Conservation (phyloP, 2,888 invertebrate species). For the Trissoscelio sp. region DNA sequence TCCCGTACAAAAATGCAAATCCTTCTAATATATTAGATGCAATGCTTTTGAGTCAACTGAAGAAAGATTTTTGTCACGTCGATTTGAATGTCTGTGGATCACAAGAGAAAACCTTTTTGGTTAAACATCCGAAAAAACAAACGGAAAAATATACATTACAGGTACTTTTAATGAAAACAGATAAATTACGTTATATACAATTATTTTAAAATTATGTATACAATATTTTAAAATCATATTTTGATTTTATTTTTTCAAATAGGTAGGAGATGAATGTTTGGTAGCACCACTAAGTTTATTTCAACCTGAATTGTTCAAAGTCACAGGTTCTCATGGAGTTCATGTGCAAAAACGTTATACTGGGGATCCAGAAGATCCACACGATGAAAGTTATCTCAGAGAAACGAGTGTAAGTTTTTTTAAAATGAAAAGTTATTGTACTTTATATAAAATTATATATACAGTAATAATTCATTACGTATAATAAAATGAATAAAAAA, state of each 20-base stretch:
- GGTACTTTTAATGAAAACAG: too few species aligned
- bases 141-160: slow-evolving; percentile 90
- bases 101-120: slow-evolving; percentile 91
- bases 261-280: slow-evolving; percentile 96
- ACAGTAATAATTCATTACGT: too few species aligned
- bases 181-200: slow-evolving; percentile 9
- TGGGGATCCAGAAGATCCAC: slow-evolving; percentile 96
- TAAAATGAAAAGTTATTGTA: too few species aligned
- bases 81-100: slow-evolving; percentile 95
- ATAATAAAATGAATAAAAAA: too few species aligned
- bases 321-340: slow-evolving; percentile 90
- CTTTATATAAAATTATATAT: too few species aligned
- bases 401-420: slow-evolving; percentile 90
- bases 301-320: slow-evolving; percentile 93
- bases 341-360: slow-evolving; percentile 88
- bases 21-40: slow-evolving; percentile 91
- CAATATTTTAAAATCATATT: not conserved
- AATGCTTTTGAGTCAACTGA: slow-evolving; percentile 91
- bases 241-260: slow-evolving; percentile 10
- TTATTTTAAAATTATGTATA: too few species aligned
- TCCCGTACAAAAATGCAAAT: slow-evolving; percentile 93
- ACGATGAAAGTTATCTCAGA: slow-evolving; percentile 95
- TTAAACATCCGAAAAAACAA: slow-evolving; percentile 89
- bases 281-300: slow-evolving; percentile 95
- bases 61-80: slow-evolving; percentile 95